phyloP scores from a whole-genome alignment of 2,113 vertebrate genomes.

The Bothrops jararaca region DNA sequence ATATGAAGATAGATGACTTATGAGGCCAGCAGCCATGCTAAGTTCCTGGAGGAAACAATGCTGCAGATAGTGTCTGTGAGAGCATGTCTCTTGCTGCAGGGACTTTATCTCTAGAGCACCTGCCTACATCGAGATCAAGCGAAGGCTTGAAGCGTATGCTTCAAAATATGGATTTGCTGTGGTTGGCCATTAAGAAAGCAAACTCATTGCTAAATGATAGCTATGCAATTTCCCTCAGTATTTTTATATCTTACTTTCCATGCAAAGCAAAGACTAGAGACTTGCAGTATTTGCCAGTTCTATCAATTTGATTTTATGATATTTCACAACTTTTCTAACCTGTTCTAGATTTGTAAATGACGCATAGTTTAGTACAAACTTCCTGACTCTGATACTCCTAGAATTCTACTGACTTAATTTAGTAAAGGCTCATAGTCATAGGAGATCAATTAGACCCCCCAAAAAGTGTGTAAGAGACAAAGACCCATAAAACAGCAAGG shows the following conservation, averaged over 20 bases:
- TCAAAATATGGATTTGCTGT: not conserved
- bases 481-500: not conserved
- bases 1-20: not conserved
- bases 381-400: not conserved
- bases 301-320: not conserved
- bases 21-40: not conserved
- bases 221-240: not conserved
- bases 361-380: not conserved
- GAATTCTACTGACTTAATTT: not conserved
- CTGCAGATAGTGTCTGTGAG: not conserved
- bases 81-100: not conserved
- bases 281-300: not conserved
- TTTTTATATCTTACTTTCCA: not conserved
- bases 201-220: not conserved
- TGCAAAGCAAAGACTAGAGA: not conserved
- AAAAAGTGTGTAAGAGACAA: not conserved
- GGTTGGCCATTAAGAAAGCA: not conserved
- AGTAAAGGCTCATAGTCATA: not conserved
- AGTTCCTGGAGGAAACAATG: not conserved
- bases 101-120: not conserved
- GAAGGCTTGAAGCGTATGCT: fast-evolving
- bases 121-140: not conserved
- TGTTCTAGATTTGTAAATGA: too few relatives aligned
- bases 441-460: not conserved
- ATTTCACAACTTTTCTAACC: not conserved